phyloP scores from a whole-genome alignment of 1,140 invertebrate genomes.

The Bombus picipes region DNA sequence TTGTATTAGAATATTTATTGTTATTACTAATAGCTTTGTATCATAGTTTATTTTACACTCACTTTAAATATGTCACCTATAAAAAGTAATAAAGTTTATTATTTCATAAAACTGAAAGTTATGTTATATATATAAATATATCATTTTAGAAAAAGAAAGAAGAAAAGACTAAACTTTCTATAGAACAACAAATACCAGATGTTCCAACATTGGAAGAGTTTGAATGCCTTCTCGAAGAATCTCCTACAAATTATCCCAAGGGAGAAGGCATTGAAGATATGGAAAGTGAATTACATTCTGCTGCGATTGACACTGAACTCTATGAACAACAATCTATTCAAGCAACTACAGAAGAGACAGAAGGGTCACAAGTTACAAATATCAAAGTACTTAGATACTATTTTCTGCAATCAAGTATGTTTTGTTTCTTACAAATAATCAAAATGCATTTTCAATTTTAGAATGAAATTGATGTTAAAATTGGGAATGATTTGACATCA shows the following conservation, averaged over 20 bases:
- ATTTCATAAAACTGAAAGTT: neutral
- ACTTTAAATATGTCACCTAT: neutral
- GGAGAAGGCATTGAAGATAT: slow-evolving; percentile 81
- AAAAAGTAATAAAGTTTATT: neutral
- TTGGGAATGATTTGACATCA: slow-evolving; percentile 28
- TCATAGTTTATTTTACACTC: neutral
- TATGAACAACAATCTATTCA: slow-evolving; percentile 74
- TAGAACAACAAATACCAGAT: slow-evolving; percentile 78
- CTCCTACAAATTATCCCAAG: slow-evolving; percentile 79
- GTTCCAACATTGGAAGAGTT: slow-evolving; percentile 81
- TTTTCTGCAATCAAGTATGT: neutral
- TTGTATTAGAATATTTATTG: neutral
- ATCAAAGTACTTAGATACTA: slow-evolving; percentile 4
- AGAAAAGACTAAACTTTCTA: slow-evolving; percentile 66
- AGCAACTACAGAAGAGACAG: slow-evolving; percentile 17
- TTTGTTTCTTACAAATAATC: slow-evolving; percentile 14
- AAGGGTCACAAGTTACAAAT: slow-evolving; percentile 18
- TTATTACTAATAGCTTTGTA: neutral
- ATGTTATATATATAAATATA: neutral
- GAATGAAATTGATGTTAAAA: slow-evolving; percentile 67
- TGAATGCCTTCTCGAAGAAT: slow-evolving; percentile 79
- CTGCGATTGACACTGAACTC: slow-evolving; percentile 79
- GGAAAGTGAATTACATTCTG: slow-evolving; percentile 81
- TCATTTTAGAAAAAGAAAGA: slow-evolving; percentile 75
- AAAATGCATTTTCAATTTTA: slow-evolving; percentile 16